Evolutionary conservation across 2,797 vertebrate species (phyloP).

Genomic region (Psittacula echo): DNA sequence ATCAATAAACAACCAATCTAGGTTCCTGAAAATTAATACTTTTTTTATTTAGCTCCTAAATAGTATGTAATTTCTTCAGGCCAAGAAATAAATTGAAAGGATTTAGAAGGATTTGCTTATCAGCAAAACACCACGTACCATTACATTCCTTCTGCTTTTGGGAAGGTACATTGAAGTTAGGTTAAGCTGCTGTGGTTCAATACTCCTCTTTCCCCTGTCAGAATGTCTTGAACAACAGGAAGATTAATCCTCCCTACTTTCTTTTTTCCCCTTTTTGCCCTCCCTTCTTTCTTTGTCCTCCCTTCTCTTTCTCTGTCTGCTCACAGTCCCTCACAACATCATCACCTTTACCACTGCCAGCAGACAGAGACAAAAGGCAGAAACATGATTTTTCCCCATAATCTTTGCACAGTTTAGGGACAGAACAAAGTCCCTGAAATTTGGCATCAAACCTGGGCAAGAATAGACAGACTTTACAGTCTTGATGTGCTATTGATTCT

Average conservation of each 20-base stretch:
- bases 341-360: conserved; percentile 35
- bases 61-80: conserved; percentile 82
- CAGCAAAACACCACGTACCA: conserved; percentile 79
- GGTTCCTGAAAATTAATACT: conserved; percentile 66
- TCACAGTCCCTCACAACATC: background rate
- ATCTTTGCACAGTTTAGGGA: conserved; percentile 22
- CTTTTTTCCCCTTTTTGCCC: conserved; percentile 23
- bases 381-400: conserved; percentile 7
- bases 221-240: conserved; percentile 76
- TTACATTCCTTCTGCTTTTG: conserved; percentile 78
- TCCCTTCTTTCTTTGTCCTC: background rate
- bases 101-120: conserved; percentile 90
- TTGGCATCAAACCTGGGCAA: conserved; percentile 24
- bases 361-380: conserved; percentile 57
- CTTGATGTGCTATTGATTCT: conserved; percentile 68
- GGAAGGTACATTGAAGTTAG: conserved; percentile 81
- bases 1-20: conserved; percentile 73
- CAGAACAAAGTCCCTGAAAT: conserved; percentile 32
- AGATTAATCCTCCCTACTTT: conserved; percentile 74
- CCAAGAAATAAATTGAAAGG: conserved; percentile 86
- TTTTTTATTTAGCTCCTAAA: conserved; percentile 75
- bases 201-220: conserved; percentile 81
- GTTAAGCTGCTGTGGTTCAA: conserved; percentile 84
- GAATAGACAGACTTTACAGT: conserved; percentile 22
- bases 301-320: conserved; percentile 18